Evolutionary conservation across 64 coral and sea anemone genomes (phyloP).

Genomic region (Pocillopora verrucosa): DNA sequence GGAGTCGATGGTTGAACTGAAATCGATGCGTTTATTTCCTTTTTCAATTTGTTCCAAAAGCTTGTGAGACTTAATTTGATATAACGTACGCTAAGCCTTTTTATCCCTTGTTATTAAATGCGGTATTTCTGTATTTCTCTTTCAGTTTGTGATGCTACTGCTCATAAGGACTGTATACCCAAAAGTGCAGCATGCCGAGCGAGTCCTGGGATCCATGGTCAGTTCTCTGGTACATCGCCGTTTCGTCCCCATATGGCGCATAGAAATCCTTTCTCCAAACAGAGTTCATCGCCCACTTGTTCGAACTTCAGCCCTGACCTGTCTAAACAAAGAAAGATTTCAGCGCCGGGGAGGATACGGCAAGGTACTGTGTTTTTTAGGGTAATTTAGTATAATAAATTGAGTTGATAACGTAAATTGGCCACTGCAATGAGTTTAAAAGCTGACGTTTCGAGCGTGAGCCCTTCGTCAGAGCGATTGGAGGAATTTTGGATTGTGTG

Average conservation of each 20-base stretch:
- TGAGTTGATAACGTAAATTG: no score
- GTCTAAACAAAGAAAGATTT: conserved; percentile 36
- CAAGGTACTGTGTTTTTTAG: not conserved
- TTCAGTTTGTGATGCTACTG: conserved; percentile 46
- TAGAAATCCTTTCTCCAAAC: conserved; percentile 28
- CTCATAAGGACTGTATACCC: conserved; percentile 54
- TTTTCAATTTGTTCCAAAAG: no score
- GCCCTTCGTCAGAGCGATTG: no score
- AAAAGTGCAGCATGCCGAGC: conserved; percentile 35
- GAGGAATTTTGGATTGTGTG: no score
- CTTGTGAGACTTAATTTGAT: no score
- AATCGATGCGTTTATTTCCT: no score
- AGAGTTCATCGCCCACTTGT: not conserved
- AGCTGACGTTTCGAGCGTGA: no score
- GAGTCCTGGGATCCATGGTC: not conserved
- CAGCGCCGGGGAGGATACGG: conserved; percentile 44
- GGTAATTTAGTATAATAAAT: no score
- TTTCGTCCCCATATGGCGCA: conserved; percentile 24
- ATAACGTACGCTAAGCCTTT: no score
- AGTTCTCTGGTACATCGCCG: conserved; percentile 58
- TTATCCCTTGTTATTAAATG: no score
- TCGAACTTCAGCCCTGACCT: conserved; percentile 30
- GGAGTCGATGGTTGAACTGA: no score
- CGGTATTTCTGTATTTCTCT: not conserved
- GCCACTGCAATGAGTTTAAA: no score